A percentile compares a stretch with the other conserved stretches of the same genome.
Conservation (phyloP, 2,797 vertebrate species). For the Necrosyrtes monachus region DNA sequence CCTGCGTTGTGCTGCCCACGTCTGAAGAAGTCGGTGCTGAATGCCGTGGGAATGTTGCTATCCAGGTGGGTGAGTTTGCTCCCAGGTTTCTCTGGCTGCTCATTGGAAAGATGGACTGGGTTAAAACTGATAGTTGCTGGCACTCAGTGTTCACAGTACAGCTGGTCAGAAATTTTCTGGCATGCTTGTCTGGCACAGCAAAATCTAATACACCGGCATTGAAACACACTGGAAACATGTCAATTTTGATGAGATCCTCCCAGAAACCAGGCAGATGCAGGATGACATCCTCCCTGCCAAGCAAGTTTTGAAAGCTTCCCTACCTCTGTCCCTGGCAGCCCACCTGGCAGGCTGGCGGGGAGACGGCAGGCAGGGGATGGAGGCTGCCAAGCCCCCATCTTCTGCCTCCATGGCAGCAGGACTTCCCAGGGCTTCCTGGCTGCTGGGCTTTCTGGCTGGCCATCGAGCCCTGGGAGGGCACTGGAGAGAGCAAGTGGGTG, state of each 20-base stretch:
- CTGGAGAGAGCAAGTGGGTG: not conserved
- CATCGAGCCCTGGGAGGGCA: not conserved
- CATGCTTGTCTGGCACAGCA: not conserved
- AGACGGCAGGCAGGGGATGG: not conserved
- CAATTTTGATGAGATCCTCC: not conserved
- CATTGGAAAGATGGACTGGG: not conserved
- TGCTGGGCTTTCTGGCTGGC: not conserved
- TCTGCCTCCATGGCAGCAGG: not conserved
- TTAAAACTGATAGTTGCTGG: not conserved
- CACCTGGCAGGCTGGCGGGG: not conserved
- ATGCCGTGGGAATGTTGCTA: not conserved
- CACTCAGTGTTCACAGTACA: not conserved
- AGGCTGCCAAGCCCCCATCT: not conserved
- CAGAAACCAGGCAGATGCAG: not conserved
- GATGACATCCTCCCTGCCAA: not conserved
- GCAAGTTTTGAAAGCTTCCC: not conserved
- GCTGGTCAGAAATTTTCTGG: not conserved
- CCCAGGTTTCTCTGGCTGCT: not conserved
- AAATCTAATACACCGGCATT: not conserved
- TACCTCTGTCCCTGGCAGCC: not conserved
- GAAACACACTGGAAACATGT: not conserved
- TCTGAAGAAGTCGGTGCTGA: not conserved
- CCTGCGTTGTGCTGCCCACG: rapidly evolving
- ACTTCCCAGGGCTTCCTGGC: not conserved
- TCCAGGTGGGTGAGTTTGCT: not conserved